Evolutionary conservation across 2,113 vertebrate genomes (phyloP), one percentile per base, ranked within the genome.

Genomic region (Eira barbara): DNA sequence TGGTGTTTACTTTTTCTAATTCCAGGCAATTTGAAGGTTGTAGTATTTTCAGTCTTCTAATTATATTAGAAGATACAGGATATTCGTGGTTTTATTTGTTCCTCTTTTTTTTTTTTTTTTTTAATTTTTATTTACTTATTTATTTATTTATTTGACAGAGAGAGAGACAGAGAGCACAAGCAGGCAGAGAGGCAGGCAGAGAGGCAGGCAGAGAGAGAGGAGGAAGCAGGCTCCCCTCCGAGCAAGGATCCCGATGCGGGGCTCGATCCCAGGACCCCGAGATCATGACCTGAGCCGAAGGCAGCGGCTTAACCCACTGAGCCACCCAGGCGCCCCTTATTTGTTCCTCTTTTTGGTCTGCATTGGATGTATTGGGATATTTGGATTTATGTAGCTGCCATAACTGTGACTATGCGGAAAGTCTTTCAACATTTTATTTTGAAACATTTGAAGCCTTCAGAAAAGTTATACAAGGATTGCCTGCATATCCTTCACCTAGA

Each of bases 1-100:
- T 71, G 39, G 76, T 91, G 36, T 82, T 71, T 71, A 39, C 21
- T 74, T 55, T 95, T 83, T 84, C 29, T 57, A n/a, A 31, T 57
- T 91, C 31, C 11, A 31, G 57, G 63, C 27, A 42, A 49, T 69
- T 34, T 61, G 34, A 86, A 81, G 42, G 34, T 86, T 63, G 27
- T 59, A 55, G n/a, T 79, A 59, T 69, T 79, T 91, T 79, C 31
- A 95, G 39, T 95, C 34, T 87, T 92, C 87, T 80, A n/a, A 61
- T 80, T 91, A 80, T 27, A n/a, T 63, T 92, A 63, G 52, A 49
- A 91, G 52, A 73, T 73, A 45, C 1, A 15, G 27, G 65, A 74
- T 92, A 55, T 73, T 39, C 39, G 49, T 85, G 80, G 9, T 80
- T 91, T 91, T 49, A 47, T 85, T 85, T 69, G 45, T 83, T 79